Evolutionary conservation across 2,797 vertebrate genomes (phyloP), one percentile per base, ranked within the genome.

Genomic region (Notamacropus eugenii): DNA sequence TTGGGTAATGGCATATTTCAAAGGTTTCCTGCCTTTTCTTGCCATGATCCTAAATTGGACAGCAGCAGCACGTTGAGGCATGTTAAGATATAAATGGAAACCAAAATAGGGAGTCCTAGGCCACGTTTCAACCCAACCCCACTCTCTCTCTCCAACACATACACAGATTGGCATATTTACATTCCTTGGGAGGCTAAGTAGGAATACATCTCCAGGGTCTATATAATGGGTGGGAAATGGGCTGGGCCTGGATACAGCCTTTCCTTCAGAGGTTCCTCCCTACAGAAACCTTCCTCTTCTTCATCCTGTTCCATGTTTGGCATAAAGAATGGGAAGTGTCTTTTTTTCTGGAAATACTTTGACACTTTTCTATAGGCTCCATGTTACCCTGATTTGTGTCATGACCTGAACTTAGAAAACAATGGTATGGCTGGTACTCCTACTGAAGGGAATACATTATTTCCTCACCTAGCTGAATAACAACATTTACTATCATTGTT

Each of bases 301-400:
- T 11, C 24, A 0, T 22, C 9, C 8, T 29, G 19, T 93, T 90
- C 92, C 62, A 96, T 50, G 8, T n/a, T 19, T 92, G 31, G 40
- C 91, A 22, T 46, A 57, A 19, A 87, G 91, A 58, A 46, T 28
- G 1, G 22, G 31, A 50, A 50, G 10, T 62, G 46, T 40, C 46
- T 50, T 54, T 92, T 52, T 95, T 50, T 87, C 90, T 56, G 5
- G 94, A 52, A 93, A 90, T 91, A 82, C 74, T n/a, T 55, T 93
- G 14, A 92, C 14, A 82, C 14, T 28, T 27, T 94, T 54, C 74
- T 14, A 13, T 0, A 50, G 52, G 62, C 62, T 4, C 27, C 5
- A 19, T 54, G 74, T 55, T 27, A 19, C 56, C 54, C 91, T 46
- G 50, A 56, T 19, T 29, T 28, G 34, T 52, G 91, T 54, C 31